Conservation (phyloP, 2,113 vertebrate genomes). For the Climacteris rufus region DNA sequence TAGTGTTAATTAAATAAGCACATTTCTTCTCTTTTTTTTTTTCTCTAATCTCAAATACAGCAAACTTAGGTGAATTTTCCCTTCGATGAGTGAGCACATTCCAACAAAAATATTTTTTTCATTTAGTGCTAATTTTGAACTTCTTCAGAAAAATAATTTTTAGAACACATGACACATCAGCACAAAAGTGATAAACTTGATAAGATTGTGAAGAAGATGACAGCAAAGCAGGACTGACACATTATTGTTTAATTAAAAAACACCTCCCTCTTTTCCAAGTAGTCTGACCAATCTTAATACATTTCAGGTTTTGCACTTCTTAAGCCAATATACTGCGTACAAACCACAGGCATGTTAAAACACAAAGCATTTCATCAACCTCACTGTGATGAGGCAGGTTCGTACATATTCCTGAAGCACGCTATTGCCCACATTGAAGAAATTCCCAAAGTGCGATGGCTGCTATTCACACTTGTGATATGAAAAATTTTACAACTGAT, state of each 20-base stretch:
- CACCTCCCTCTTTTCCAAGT: background rate
- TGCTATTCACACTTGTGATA: background rate
- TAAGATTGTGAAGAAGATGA: background rate
- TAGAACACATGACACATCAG: background rate
- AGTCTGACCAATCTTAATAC: background rate
- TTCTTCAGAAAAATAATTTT: background rate
- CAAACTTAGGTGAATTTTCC: background rate
- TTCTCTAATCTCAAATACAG: background rate
- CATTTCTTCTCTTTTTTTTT: rapidly evolving
- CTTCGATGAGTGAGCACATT: background rate
- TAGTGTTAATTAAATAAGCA: background rate
- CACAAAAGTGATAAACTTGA: background rate
- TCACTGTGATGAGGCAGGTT: background rate
- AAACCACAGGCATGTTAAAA: constrained; percentile 18
- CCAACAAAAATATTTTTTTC: background rate
- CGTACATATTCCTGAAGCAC: background rate
- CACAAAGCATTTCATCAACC: background rate
- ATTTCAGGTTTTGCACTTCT: background rate
- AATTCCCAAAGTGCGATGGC: background rate
- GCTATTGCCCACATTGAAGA: background rate
- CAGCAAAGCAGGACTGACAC: background rate
- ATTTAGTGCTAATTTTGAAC: background rate
- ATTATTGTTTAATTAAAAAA: background rate
- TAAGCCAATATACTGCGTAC: background rate
- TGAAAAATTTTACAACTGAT: background rate